Percentiles rank a stretch among this genome's conserved stretches.
phyloP scores from a whole-genome alignment of 1,140 invertebrate species.

The Sycophaga agraensis region DNA sequence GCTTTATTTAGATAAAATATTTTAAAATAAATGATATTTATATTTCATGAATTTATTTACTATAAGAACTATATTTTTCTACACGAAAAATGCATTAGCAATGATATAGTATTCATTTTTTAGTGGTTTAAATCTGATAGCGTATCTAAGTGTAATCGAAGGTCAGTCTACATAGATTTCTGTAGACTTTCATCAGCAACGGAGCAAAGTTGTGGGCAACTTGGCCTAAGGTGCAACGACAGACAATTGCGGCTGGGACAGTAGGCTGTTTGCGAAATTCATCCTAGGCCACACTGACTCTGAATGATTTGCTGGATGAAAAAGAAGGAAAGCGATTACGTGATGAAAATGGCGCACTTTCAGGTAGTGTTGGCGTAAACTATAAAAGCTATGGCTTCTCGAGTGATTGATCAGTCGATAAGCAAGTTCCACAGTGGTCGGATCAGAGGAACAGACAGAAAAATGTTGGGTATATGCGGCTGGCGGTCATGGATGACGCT shows the following conservation, averaged over 20 bases:
- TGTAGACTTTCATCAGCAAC: slow-evolving; percentile 3
- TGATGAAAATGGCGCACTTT: slow-evolving; percentile 25
- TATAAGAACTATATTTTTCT: too few relatives aligned
- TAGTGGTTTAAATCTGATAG: neutral
- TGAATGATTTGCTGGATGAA: slow-evolving; percentile 21
- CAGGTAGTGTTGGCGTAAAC: slow-evolving; percentile 4
- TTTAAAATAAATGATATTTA: too few relatives aligned
- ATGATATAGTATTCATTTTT: neutral
- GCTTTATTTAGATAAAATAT: too few relatives aligned
- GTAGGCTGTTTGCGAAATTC: slow-evolving; percentile 5
- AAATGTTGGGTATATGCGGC: slow-evolving; percentile 25
- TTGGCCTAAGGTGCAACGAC: too few relatives aligned
- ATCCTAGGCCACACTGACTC: neutral
- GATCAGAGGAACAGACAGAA: slow-evolving; percentile 16
- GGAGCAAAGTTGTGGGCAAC: neutral
- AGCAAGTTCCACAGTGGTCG: slow-evolving; percentile 3
- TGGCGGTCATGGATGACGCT: slow-evolving; percentile 35
- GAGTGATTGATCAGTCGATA: slow-evolving; percentile 32
- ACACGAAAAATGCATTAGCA: neutral
- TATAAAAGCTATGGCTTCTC: slow-evolving; percentile 37
- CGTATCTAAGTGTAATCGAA: neutral
- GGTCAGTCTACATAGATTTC: too few relatives aligned
- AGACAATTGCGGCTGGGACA: neutral
- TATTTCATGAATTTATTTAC: too few relatives aligned
- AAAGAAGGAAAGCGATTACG: slow-evolving; percentile 41